Base-by-base conservation (phyloP, 2,888 invertebrate genomes). In the Tipula unca region DNA sequence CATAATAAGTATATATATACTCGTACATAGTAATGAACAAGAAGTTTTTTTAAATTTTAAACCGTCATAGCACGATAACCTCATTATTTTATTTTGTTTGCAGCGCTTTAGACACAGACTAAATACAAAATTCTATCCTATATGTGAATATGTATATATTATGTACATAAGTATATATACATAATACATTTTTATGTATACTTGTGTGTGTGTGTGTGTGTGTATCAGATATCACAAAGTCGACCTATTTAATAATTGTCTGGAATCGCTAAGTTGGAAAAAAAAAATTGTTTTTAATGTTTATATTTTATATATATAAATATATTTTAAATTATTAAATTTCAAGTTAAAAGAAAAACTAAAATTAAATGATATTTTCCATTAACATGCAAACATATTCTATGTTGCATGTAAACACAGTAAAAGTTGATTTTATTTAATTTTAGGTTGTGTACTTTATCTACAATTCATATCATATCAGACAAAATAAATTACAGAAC, bases 231-330 rank as follows among this genome's bases (percentile, higher is more conserved):
- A 69, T 69, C 69, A 69, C 10, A 20, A 69, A 69, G 69, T 69
- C 69, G 69, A 69, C 69, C 69, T 69, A 69, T 69, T 69, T 69
- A 69, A 69, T 69, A 69, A 69, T 69, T 69, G 69, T 69, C 69
- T 69, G 69, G 69, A 69, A 69, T 69, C 69, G 13, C 69, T 25
- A 69, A 25, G 69, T 69, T 69, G 69, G 69, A 69, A 32, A 32
- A 32, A 4, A 32, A 32, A n/a, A n/a, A n/a, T n/a, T n/a, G n/a
- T 32, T 32, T 32, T 32, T 32, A 32, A 32, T 32, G 32, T 32
- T 32, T 32, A 1, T 32, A 32, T 32, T 32, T 32, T 32, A 6
- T 32, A 32, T 32, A 2, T 32, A 32, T 32, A 32, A 32, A 6
- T 32, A 32, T 1, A 69, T 69, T 69, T 69, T 69, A 69, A 69